These are phyloP conservation scores for Sinocyclocheilus anophthalmus DNA, from an alignment of 2,113 vertebrate species.

Conservation along the genomic window DNA sequence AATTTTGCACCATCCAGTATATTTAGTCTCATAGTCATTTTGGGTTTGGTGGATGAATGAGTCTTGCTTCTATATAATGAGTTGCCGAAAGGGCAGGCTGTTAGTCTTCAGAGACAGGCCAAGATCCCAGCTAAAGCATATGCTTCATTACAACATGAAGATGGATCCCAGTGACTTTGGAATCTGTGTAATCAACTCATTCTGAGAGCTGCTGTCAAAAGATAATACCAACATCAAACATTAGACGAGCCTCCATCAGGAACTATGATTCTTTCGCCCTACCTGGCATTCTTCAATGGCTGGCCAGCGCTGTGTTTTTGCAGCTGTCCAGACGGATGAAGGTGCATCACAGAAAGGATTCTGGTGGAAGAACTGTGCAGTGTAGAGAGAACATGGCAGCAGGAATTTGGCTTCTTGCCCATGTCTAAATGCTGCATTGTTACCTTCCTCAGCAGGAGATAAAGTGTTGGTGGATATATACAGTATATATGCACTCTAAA, in stretches of 20 bases:
- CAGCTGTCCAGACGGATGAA: constrained; percentile 44
- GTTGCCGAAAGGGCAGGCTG: constrained; percentile 44
- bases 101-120: constrained; percentile 8
- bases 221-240: constrained; percentile 51
- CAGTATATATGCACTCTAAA: neutral
- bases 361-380: constrained; percentile 22
- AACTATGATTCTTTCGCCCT: constrained; percentile 10
- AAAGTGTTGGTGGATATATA: neutral
- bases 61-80: constrained; percentile 39
- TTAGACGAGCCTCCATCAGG: constrained; percentile 30
- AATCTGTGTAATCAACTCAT: constrained; percentile 43
- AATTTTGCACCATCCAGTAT: neutral
- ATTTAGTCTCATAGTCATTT: constrained; percentile 19
- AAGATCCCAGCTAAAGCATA: constrained; percentile 32
- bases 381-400: constrained; percentile 26
- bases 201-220: constrained; percentile 37
- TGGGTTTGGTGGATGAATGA: constrained; percentile 10
- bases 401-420: constrained; percentile 26
- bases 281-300: constrained; percentile 40
- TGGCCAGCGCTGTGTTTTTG: neutral
- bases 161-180: constrained; percentile 44
- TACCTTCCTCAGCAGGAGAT: neutral
- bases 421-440: constrained; percentile 24
- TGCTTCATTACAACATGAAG: constrained; percentile 42
- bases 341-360: constrained; percentile 33